These are phyloP conservation scores for Musca domestica DNA, from an alignment of 1,140 invertebrate species.

Conservation along the genomic window DNA sequence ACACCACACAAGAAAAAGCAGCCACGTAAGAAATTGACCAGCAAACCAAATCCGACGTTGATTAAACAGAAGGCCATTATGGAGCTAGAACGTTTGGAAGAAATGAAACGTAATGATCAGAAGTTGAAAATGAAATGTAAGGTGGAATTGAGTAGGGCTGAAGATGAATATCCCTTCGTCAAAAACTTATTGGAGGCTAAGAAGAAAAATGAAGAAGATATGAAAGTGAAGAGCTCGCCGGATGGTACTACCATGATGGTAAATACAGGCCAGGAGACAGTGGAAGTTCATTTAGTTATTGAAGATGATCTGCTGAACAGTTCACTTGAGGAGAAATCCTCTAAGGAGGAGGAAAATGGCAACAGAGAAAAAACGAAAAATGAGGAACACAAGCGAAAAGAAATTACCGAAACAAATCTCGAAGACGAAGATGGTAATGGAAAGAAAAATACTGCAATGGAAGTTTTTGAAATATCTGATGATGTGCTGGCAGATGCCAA, in stretches of 20 bases:
- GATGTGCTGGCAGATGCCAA: too few relatives aligned
- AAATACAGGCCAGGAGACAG: not conserved
- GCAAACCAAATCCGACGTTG: slow-evolving; percentile 48
- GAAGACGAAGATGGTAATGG: not conserved
- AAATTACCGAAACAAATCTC: not conserved
- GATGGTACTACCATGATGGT: not conserved
- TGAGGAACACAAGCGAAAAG: not conserved
- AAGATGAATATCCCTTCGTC: slow-evolving; percentile 40
- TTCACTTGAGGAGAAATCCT: not conserved
- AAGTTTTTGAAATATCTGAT: too few relatives aligned
- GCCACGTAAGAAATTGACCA: slow-evolving; percentile 48
- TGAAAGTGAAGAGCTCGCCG: not conserved
- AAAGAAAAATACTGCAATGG: not conserved
- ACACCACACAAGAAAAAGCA: slow-evolving; percentile 38
- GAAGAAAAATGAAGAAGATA: not conserved
- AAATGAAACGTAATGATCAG: slow-evolving; percentile 39
- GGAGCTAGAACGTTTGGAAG: slow-evolving; percentile 43
- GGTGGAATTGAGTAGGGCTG: slow-evolving; percentile 37
- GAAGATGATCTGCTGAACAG: not conserved
- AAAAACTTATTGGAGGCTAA: slow-evolving; percentile 19
- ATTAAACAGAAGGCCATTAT: slow-evolving; percentile 34
- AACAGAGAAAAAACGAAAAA: not conserved
- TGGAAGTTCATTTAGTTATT: not conserved
- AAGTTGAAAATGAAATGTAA: slow-evolving; percentile 45
- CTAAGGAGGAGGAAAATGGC: not conserved